Evolutionary conservation across 2,797 vertebrate genomes (phyloP).

Genomic region (Echeneis naucrates): DNA sequence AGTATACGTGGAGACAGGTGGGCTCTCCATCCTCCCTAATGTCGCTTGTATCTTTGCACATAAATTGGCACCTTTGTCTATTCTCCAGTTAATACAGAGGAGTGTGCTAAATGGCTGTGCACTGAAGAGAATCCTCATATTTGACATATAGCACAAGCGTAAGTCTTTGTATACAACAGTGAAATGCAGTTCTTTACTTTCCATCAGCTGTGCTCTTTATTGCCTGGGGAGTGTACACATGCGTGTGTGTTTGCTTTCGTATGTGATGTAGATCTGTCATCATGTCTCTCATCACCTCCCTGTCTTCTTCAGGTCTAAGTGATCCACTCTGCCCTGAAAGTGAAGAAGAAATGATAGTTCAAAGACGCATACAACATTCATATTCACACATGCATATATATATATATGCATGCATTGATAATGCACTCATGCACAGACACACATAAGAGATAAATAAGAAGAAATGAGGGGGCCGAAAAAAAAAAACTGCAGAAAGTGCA

Average conservation of each 20-base stretch:
- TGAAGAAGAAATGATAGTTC: constrained; percentile 57
- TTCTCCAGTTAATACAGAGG: constrained; percentile 34
- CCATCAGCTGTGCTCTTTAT: constrained; percentile 8
- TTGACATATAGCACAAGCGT: neutral
- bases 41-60: constrained; percentile 36
- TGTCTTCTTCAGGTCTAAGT: constrained; percentile 36
- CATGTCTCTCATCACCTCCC: constrained; percentile 62
- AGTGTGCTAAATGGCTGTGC: constrained; percentile 21
- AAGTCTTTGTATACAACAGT: constrained; percentile 7
- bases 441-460: constrained; percentile 1
- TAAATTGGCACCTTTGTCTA: constrained; percentile 42
- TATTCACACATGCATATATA: constrained; percentile 22
- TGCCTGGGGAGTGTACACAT: constrained; percentile 1
- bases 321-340: constrained; percentile 57
- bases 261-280: constrained; percentile 49
- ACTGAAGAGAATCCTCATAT: neutral
- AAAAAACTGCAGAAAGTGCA: constrained; percentile 43
- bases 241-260: constrained; percentile 3
- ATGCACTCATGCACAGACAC: neutral
- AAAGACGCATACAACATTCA: constrained; percentile 48
- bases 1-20: constrained; percentile 47
- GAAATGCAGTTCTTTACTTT: constrained; percentile 3
- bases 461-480: constrained; percentile 37
- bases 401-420: constrained; percentile 6
- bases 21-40: constrained; percentile 34